Conservation (phyloP, 2,888 invertebrate species). For the Aquatica leii region DNA sequence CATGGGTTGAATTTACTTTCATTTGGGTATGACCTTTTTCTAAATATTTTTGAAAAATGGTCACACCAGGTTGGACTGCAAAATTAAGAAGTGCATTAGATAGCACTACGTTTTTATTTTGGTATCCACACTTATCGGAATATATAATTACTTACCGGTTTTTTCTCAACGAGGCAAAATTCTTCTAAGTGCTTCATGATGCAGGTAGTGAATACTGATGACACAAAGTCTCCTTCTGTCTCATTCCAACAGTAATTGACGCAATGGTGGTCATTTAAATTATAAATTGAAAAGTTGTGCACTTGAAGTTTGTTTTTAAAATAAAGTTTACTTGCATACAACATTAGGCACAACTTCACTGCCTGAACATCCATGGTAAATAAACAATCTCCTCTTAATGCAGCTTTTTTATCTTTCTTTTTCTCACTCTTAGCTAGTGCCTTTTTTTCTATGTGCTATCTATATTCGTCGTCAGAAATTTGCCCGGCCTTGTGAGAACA, state of each 20-base stretch:
- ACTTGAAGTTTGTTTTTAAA: slow-evolving; percentile 9
- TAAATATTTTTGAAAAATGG: too few relatives aligned
- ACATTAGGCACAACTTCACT: slow-evolving; percentile 47
- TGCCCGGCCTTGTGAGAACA: too few relatives aligned
- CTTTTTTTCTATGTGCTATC: slow-evolving; percentile 26
- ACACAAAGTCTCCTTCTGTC: slow-evolving; percentile 13
- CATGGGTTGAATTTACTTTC: slow-evolving; percentile 40
- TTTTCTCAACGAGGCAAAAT: slow-evolving; percentile 16
- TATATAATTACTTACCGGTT: slow-evolving; percentile 34
- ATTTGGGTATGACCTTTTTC: too few relatives aligned
- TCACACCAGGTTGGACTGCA: too few relatives aligned
- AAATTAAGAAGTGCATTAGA: slow-evolving; percentile 41
- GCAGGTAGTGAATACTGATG: slow-evolving; percentile 16
- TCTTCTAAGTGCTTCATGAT: too few relatives aligned
- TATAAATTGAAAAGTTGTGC: too few relatives aligned
- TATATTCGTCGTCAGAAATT: slow-evolving; percentile 3
- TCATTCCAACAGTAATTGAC: slow-evolving; percentile 23
- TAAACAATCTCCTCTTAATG: slow-evolving; percentile 25
- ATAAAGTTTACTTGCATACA: too few relatives aligned
- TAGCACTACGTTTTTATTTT: slow-evolving; percentile 39
- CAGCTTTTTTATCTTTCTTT: slow-evolving; percentile 37
- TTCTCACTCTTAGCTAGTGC: slow-evolving; percentile 40
- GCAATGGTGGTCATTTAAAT: too few relatives aligned
- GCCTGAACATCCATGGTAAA: slow-evolving; percentile 43
- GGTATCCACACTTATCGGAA: too few relatives aligned